phyloP scores from a whole-genome alignment of 2,797 vertebrate species.

The Oreortyx pictus region DNA sequence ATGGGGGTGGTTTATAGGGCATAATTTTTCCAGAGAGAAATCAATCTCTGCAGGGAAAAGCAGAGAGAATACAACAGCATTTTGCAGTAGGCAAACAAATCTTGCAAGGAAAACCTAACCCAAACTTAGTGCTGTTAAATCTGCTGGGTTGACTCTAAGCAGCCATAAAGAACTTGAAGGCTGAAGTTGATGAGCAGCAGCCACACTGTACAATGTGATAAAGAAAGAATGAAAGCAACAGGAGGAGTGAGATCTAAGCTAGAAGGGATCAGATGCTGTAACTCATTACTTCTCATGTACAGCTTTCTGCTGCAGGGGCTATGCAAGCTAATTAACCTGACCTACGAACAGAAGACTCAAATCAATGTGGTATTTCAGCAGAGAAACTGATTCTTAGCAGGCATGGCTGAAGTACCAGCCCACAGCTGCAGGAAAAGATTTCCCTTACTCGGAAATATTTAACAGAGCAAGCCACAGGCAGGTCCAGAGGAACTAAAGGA shows the following conservation, averaged over 20 bases:
- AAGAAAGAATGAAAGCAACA: neutral
- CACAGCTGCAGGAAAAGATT: neutral
- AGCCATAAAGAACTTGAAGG: neutral
- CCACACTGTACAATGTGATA: neutral
- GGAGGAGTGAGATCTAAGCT: neutral
- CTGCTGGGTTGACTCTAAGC: rapidly evolving
- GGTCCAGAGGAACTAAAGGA: neutral
- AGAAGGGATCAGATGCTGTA: neutral
- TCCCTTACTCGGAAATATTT: neutral
- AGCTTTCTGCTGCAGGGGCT: neutral
- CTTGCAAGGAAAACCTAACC: neutral
- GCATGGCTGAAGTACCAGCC: neutral
- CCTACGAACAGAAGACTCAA: neutral
- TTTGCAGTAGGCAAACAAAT: neutral
- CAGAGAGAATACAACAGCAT: neutral
- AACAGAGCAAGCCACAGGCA: neutral
- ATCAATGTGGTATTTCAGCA: neutral
- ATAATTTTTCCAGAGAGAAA: neutral
- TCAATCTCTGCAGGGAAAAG: neutral
- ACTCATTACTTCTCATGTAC: neutral
- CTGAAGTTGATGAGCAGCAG: neutral
- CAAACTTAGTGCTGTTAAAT: neutral
- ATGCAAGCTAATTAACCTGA: rapidly evolving
- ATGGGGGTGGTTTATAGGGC: neutral
- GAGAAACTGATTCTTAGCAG: neutral